Conservation (phyloP, 1,140 invertebrate genomes). For the Drosophila orosa region DNA sequence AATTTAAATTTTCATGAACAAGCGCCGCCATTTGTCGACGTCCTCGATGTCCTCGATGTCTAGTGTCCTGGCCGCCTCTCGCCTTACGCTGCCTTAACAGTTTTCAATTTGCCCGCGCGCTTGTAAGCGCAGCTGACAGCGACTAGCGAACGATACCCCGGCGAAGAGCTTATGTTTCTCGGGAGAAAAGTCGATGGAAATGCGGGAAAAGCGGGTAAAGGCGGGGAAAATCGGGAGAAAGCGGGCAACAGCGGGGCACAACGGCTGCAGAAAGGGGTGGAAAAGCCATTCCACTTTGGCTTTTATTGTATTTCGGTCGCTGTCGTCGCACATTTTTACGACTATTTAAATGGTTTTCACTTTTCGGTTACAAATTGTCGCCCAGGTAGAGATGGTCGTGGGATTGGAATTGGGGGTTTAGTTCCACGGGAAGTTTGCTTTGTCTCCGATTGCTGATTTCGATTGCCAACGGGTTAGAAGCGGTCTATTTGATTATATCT, state of each 20-base stretch:
- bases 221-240: neutral
- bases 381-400: conserved; percentile 30
- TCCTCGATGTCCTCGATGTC: conserved; percentile 23
- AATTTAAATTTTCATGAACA: conserved; percentile 82
- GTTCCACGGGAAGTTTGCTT: neutral
- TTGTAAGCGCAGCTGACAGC: conserved; percentile 79
- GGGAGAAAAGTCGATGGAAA: neutral
- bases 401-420: neutral
- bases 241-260: neutral
- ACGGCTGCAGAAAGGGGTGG: neutral
- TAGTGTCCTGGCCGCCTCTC: conserved; percentile 14
- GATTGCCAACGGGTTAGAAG: neutral
- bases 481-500: neutral
- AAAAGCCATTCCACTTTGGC: conserved; percentile 47
- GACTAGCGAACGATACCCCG: conserved; percentile 42
- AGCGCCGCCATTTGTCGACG: conserved; percentile 73
- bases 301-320: conserved; percentile 77
- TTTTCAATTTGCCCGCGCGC: conserved; percentile 74
- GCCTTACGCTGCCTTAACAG: conserved; percentile 58
- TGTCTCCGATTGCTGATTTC: conserved; percentile 10
- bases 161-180: conserved; percentile 40
- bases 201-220: neutral
- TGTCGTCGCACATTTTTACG: conserved; percentile 78
- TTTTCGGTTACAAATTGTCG: conserved; percentile 70
- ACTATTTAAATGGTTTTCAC: conserved; percentile 77